Conservation (phyloP, 1,140 invertebrate genomes). For the Rhysida immarginata region DNA sequence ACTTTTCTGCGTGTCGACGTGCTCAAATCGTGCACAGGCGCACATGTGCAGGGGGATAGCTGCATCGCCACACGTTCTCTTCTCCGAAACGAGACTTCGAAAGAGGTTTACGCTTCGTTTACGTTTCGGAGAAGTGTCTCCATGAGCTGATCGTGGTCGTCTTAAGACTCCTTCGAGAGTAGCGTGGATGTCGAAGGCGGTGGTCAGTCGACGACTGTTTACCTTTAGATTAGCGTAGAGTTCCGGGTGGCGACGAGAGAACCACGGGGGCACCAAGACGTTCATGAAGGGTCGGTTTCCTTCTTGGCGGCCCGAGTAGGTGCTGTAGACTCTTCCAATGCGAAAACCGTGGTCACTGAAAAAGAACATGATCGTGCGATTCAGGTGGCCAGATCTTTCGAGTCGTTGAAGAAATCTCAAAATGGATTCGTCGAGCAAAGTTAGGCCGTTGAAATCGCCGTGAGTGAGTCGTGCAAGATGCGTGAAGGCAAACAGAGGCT, state of each 20-base stretch:
- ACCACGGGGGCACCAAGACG: conserved; percentile 55
- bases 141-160: neutral
- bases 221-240: conserved; percentile 45
- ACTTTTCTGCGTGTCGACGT: neutral
- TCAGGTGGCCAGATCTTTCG: conserved; percentile 21
- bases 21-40: conserved; percentile 20
- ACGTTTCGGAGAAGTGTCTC: too few species aligned
- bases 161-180: conserved; percentile 28
- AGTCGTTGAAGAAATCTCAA: conserved; percentile 12
- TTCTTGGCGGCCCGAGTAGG: conserved; percentile 70
- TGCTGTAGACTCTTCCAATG: conserved; percentile 60
- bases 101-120: conserved; percentile 23
- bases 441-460: conserved; percentile 22
- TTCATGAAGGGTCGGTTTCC: conserved; percentile 74
- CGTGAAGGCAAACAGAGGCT: too few species aligned
- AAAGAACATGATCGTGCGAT: conserved; percentile 52
- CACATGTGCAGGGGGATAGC: conserved; percentile 31
- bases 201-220: conserved; percentile 39
- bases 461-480: too few species aligned
- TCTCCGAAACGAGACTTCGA: conserved; percentile 21
- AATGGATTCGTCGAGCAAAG: conserved; percentile 11
- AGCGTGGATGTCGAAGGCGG: too few species aligned
- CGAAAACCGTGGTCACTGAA: conserved; percentile 86
- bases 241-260: conserved; percentile 42
- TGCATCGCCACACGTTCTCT: conserved; percentile 27